Conservation (phyloP, 2,888 invertebrate genomes). For the Meta bourneti region DNA sequence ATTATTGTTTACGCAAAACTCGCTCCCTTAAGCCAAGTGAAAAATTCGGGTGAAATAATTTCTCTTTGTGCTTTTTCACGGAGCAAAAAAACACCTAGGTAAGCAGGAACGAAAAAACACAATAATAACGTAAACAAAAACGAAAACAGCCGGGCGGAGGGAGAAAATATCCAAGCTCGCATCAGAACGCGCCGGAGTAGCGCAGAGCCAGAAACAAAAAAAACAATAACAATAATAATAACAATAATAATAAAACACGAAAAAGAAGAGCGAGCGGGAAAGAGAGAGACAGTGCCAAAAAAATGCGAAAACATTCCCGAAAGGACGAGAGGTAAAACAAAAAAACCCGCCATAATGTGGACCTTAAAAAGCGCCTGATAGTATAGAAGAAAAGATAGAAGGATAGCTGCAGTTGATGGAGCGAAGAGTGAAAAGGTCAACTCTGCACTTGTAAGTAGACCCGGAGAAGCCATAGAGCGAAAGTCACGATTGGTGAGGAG, state of each 20-base stretch:
- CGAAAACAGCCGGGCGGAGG: too few species aligned
- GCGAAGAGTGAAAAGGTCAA: slow-evolving; percentile 62
- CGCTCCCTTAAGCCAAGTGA: background rate
- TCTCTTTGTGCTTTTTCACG: slow-evolving; percentile 9
- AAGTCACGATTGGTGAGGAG: slow-evolving; percentile 71
- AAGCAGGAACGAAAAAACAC: background rate
- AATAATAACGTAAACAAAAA: background rate
- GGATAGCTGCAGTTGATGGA: background rate
- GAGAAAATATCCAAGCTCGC: too few species aligned
- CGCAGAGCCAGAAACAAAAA: background rate
- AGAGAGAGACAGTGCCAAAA: slow-evolving; percentile 39
- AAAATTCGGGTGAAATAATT: slow-evolving; percentile 41
- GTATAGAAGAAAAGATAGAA: slow-evolving; percentile 5
- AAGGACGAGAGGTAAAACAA: slow-evolving; percentile 37
- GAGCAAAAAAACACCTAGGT: background rate
- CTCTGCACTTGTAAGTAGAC: slow-evolving; percentile 67
- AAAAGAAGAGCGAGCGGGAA: background rate
- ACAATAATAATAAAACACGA: background rate
- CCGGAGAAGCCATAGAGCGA: slow-evolving; percentile 50
- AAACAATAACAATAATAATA: slow-evolving; percentile 5
- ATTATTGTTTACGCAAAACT: slow-evolving; percentile 20
- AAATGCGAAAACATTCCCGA: slow-evolving; percentile 70
- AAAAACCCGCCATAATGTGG: slow-evolving; percentile 29
- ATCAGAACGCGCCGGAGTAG: background rate
- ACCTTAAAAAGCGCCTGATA: background rate